A percentile compares a stretch with the other conserved stretches of the same genome.
phyloP scores from a whole-genome alignment of 2,113 vertebrate species.

The Tringa solitaria region DNA sequence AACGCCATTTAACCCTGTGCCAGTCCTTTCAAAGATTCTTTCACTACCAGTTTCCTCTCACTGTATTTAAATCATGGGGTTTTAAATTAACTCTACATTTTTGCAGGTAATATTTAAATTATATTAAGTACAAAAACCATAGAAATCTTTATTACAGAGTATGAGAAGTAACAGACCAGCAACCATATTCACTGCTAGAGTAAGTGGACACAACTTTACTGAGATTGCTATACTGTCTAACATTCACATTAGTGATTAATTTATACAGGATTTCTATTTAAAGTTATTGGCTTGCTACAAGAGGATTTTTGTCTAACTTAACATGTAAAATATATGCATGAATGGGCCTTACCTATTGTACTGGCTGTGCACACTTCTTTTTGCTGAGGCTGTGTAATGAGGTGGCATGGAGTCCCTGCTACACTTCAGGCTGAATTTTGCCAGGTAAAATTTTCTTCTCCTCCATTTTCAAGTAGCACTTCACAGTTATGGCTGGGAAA shows the following conservation, averaged over 20 bases:
- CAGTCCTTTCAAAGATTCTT: neutral
- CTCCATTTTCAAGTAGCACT: neutral
- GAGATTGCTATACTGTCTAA: neutral
- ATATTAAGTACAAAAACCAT: neutral
- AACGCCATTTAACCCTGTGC: neutral
- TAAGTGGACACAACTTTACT: neutral
- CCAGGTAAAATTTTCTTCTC: neutral
- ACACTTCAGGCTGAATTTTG: neutral
- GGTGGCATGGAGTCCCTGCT: neutral
- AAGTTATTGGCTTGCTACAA: neutral
- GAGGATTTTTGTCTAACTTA: neutral
- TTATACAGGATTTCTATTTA: neutral
- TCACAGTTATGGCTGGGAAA: neutral
- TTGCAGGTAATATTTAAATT: neutral
- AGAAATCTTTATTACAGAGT: neutral
- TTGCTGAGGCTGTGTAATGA: neutral
- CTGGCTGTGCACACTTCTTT: neutral
- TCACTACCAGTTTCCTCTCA: neutral
- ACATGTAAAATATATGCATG: neutral
- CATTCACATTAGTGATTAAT: neutral
- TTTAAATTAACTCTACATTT: neutral
- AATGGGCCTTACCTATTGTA: neutral
- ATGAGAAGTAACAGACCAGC: neutral
- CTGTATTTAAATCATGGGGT: neutral
- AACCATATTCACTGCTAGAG: neutral